These are phyloP conservation scores for Troides oblongomaculatus DNA, from an alignment of 2,888 invertebrate genomes.

Conservation along the genomic window DNA sequence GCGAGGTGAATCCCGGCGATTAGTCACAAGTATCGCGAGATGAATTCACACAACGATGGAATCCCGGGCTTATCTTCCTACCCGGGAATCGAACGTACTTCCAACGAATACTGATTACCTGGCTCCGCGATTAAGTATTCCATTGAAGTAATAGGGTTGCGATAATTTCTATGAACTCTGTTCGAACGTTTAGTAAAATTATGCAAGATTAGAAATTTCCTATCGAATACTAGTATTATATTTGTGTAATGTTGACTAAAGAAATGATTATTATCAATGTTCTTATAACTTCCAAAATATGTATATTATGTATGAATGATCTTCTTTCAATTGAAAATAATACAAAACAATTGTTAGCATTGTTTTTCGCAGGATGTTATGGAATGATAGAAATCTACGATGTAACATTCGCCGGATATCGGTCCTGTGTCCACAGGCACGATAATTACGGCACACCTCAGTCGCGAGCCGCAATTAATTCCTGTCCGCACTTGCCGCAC, in stretches of 20 bases:
- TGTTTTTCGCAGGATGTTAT: background rate
- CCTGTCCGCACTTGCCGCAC: conserved; percentile 40
- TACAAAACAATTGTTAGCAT: too few species aligned
- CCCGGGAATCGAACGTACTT: conserved; percentile 54
- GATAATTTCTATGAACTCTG: conserved; percentile 61
- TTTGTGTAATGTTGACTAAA: background rate
- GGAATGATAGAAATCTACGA: conserved; percentile 18
- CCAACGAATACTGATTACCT: conserved; percentile 71
- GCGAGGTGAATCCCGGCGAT: conserved; percentile 72
- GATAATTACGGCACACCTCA: conserved; percentile 63
- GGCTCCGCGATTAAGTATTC: conserved; percentile 66
- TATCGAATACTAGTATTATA: background rate
- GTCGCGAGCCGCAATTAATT: conserved; percentile 67
- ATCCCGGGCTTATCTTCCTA: conserved; percentile 58
- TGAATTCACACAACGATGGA: conserved; percentile 46
- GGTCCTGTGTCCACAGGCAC: conserved; percentile 45
- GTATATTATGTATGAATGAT: too few species aligned
- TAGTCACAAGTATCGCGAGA: conserved; percentile 76
- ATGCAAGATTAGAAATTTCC: background rate
- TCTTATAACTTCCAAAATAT: too few species aligned
- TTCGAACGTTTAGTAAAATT: conserved; percentile 41
- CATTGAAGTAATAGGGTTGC: conserved; percentile 68
- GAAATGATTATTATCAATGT: too few species aligned
- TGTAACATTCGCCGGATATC: conserved; percentile 28
- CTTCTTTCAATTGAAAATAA: too few species aligned